These are phyloP conservation scores for Biston stratarius DNA, from an alignment of 2,888 invertebrate species.

Conservation along the genomic window DNA sequence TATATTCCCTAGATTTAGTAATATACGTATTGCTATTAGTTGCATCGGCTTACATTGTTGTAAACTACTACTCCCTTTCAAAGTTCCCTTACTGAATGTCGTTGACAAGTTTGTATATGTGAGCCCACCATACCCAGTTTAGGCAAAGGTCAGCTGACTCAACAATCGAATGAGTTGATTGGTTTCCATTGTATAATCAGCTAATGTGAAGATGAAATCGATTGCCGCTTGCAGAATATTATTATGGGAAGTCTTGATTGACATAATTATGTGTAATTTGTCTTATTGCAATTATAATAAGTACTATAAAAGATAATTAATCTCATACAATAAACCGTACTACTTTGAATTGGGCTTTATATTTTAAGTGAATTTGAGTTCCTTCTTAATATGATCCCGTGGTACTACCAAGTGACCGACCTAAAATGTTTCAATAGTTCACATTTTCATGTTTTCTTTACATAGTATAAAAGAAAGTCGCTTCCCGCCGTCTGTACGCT, in stretches of 20 bases:
- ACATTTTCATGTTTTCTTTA: not conserved
- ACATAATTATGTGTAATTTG: not conserved
- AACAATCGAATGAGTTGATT: slow-evolving; percentile 36
- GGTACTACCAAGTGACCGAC: too few species aligned
- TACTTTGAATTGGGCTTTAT: too few species aligned
- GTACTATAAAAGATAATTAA: too few species aligned
- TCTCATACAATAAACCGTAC: too few species aligned
- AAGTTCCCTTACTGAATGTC: slow-evolving; percentile 19
- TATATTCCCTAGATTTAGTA: too few species aligned
- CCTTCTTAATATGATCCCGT: too few species aligned
- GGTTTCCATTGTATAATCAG: slow-evolving; percentile 32
- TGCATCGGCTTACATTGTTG: too few species aligned
- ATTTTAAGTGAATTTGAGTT: too few species aligned
- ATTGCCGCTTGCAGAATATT: slow-evolving; percentile 11
- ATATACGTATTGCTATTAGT: too few species aligned
- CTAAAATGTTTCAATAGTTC: not conserved
- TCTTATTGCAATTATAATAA: not conserved
- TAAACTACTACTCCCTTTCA: too few species aligned
- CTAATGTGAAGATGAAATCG: slow-evolving; percentile 33
- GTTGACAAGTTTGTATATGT: not conserved
- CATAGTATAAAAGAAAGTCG: not conserved
- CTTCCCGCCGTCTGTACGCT: not conserved
- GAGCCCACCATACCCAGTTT: slow-evolving; percentile 26
- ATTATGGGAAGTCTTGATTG: not conserved
- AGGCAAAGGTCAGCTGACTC: slow-evolving; percentile 43